phyloP scores from a whole-genome alignment of 1,140 invertebrate genomes.

The Macrocentrus cingulum region DNA sequence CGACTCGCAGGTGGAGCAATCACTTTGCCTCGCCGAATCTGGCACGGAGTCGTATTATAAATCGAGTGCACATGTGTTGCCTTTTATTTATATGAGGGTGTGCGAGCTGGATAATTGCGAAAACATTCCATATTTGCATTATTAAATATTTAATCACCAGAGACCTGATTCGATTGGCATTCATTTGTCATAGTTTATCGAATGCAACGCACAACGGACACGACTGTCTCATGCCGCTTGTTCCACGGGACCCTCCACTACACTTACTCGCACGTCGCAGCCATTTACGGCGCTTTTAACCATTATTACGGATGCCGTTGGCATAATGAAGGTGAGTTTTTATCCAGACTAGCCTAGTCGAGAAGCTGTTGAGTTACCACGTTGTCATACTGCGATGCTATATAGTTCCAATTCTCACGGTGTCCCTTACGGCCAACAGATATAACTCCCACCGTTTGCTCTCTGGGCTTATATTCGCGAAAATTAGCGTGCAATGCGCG shows the following conservation, averaged over 20 bases:
- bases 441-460: not conserved
- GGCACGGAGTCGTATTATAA: slow-evolving; percentile 28
- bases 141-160: slow-evolving; percentile 20
- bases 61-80: not conserved
- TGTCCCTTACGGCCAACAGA: slow-evolving; percentile 38
- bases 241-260: slow-evolving; percentile 23
- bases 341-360: slow-evolving; percentile 38
- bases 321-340: slow-evolving; percentile 51
- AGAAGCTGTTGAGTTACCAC: slow-evolving; percentile 24
- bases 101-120: not conserved
- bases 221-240: slow-evolving; percentile 1
- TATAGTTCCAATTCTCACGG: slow-evolving; percentile 49
- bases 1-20: slow-evolving; percentile 18
- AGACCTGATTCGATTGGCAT: slow-evolving; percentile 17
- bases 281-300: slow-evolving; percentile 48
- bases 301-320: slow-evolving; percentile 46
- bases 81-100: too few species aligned
- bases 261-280: slow-evolving; percentile 30
- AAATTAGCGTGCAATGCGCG: too few species aligned
- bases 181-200: slow-evolving; percentile 31
- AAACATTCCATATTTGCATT: slow-evolving; percentile 15
- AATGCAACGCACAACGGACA: not conserved
- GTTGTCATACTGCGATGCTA: slow-evolving; percentile 26
- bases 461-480: too few species aligned
- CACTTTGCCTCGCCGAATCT: slow-evolving; percentile 27